Percentiles rank a stretch among this genome's conserved stretches.
phyloP scores from a whole-genome alignment of 2,113 vertebrate genomes.

The Sigmodon hispidus region DNA sequence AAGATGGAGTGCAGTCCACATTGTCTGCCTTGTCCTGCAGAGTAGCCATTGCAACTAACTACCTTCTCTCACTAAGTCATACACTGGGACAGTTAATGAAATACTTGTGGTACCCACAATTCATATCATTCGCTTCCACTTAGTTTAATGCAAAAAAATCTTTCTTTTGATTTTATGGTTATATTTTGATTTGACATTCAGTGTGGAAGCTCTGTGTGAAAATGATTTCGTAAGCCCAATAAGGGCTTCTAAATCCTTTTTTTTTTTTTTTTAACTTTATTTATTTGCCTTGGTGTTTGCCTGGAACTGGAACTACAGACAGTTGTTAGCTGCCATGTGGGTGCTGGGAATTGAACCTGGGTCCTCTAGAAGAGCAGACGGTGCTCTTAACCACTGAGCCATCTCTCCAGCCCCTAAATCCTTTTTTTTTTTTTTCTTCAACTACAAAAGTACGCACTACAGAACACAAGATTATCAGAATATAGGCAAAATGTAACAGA shows the following conservation, averaged over 20 bases:
- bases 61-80: conserved; percentile 37
- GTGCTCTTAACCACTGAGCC: too few relatives aligned
- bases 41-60: not conserved
- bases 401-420: conserved; percentile 56
- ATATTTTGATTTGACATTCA: conserved; percentile 52
- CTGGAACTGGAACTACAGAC: too few relatives aligned
- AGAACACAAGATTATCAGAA: conserved; percentile 31
- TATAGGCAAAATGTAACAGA: conserved; percentile 28
- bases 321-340: too few relatives aligned
- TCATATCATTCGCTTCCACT: conserved; percentile 27
- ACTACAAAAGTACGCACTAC: not conserved
- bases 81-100: conserved; percentile 7
- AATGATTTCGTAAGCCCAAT: conserved; percentile 12
- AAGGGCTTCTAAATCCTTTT: conserved; percentile 34
- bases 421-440: not conserved
- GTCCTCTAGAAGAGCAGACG: too few relatives aligned
- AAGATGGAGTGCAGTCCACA: not conserved
- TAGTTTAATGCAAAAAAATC: conserved; percentile 60
- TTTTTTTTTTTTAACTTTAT: not conserved
- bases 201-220: conserved; percentile 35
- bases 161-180: conserved; percentile 61
- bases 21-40: not conserved
- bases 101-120: not conserved
- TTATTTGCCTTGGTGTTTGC: too few relatives aligned
- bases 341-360: too few relatives aligned